These are phyloP conservation scores for Hirtodrosophila alboralis DNA, from an alignment of 2,888 invertebrate genomes.

Conservation along the genomic window DNA sequence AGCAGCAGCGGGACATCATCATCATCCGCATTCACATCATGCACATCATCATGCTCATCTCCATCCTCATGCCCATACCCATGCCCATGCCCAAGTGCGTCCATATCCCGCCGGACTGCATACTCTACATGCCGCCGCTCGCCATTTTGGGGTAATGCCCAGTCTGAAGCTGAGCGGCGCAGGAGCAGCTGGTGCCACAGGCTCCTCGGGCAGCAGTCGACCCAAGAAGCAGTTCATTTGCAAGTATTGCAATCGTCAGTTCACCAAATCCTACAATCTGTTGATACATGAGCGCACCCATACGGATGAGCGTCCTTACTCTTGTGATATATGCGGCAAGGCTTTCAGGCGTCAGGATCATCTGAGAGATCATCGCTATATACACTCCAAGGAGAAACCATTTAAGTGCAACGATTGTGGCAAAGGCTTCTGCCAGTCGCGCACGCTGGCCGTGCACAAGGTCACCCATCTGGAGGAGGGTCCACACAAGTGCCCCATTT, in stretches of 20 bases:
- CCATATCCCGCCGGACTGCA: slow-evolving; percentile 80
- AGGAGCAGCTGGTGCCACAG: slow-evolving; percentile 68
- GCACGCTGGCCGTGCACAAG: slow-evolving; percentile 97
- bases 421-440: slow-evolving; percentile 98
- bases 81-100: slow-evolving; percentile 65
- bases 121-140: slow-evolving; percentile 84
- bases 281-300: slow-evolving; percentile 98
- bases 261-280: slow-evolving; percentile 98
- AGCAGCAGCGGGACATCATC: slow-evolving; percentile 82
- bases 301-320: slow-evolving; percentile 97
- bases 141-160: slow-evolving; percentile 85
- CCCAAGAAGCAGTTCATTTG: slow-evolving; percentile 97
- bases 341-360: slow-evolving; percentile 98
- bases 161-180: slow-evolving; percentile 85
- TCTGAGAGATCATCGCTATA: slow-evolving; percentile 96
- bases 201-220: slow-evolving; percentile 85
- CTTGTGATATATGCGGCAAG: slow-evolving; percentile 98
- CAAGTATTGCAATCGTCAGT: slow-evolving; percentile 98
- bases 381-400: slow-evolving; percentile 99
- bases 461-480: slow-evolving; percentile 97
- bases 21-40: slow-evolving; percentile 63
- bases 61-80: slow-evolving; percentile 56
- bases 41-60: slow-evolving; percentile 83
- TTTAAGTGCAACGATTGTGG: slow-evolving; percentile 98
- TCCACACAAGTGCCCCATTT: slow-evolving; percentile 95